Base-by-base conservation (phyloP, 2,797 vertebrate species). In the Emys orbicularis region DNA sequence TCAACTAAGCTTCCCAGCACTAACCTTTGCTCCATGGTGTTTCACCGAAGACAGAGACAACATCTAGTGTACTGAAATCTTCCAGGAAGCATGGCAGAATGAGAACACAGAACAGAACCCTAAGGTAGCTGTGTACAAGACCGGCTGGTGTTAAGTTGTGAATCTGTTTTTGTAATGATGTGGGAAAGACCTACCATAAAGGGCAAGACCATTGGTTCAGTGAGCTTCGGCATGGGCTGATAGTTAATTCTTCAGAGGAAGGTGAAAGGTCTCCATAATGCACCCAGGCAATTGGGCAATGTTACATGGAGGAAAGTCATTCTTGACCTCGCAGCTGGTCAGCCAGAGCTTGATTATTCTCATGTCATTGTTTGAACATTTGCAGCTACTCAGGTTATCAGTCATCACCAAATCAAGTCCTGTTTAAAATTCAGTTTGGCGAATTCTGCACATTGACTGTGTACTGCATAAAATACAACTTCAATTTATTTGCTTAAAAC, bases 141-240 rank as follows among this genome's bases (percentile, higher is more conserved):
- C 54, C 52, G 72, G 53, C 47, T 93, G 85, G 81, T 85, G 88
- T 90, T 89, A 72, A 95, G 86, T 84, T 92, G 90, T 95, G 96
- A 79, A 95, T 95, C 82, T 87, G 93, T 96, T 97, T 96, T 93
- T 96, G 56, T 76, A 88, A 80, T 76, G 86, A 86, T 87, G 41
- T 83, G 88, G 59, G 94, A 89, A 95, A 82, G 87, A 80, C 47
- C 84, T 91, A 81, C 49, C 93, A 34, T 61, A 56, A 86, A 96
- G 94, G 77, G 27, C 9, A 53, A 95, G 49, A 94, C 44, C 54
- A 91, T 94, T 97, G 87, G 49, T 92, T 93, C 83, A 96, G 54
- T 84, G 82, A 61, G 83, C 1, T 92, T 96, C 96, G 1, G 94
- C 91, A 93, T 96, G 90, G 94, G 87, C 89, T 94, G 74, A 72